Conservation (phyloP, 1,140 invertebrate species). For the Ectropis grisescens region DNA sequence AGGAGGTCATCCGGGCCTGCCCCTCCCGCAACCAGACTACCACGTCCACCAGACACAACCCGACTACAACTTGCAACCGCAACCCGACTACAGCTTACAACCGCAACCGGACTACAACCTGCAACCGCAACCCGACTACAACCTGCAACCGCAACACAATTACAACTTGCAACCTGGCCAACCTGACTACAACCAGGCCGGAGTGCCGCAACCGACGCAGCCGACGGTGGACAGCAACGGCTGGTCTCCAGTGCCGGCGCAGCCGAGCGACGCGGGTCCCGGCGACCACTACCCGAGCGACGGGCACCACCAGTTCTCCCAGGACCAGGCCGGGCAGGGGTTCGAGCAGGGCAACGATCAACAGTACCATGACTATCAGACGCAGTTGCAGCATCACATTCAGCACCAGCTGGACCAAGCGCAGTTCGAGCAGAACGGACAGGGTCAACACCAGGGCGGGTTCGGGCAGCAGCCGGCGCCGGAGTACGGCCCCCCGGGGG, state of each 20-base stretch:
- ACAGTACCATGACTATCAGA: slow-evolving; percentile 33
- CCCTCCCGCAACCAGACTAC: too few species aligned
- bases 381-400: slow-evolving; percentile 49
- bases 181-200: slow-evolving; percentile 2
- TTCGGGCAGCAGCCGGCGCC: slow-evolving; percentile 20
- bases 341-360: slow-evolving; percentile 44
- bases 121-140: neutral
- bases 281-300: slow-evolving; percentile 29
- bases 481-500: slow-evolving; percentile 39
- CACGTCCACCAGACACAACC: too few species aligned
- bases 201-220: slow-evolving; percentile 5
- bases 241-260: slow-evolving; percentile 43
- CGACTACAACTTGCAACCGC: slow-evolving; percentile 1
- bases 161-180: neutral
- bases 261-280: slow-evolving; percentile 25
- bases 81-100: neutral
- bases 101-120: too few species aligned
- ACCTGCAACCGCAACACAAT: slow-evolving; percentile 1
- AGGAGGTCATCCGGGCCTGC: neutral
- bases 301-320: slow-evolving; percentile 36
- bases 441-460: slow-evolving; percentile 32
- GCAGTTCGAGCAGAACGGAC: slow-evolving; percentile 44
- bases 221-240: slow-evolving; percentile 38
- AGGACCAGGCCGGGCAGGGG: slow-evolving; percentile 46
- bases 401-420: slow-evolving; percentile 54